phyloP scores from a whole-genome alignment of 2,797 vertebrate genomes.

The Thripadectes ignobilis region DNA sequence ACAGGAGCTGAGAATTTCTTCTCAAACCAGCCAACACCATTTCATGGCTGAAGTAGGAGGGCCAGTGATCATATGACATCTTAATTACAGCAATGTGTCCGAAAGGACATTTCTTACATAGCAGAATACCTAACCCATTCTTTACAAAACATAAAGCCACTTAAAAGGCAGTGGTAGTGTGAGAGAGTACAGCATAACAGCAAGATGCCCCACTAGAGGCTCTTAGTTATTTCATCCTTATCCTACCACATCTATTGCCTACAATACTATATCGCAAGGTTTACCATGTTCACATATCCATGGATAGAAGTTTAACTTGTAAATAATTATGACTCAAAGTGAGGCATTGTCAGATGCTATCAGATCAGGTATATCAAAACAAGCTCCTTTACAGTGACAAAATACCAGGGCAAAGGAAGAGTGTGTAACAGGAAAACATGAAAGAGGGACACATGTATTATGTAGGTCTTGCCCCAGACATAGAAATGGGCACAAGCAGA shows the following conservation, averaged over 20 bases:
- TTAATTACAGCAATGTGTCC: neutral
- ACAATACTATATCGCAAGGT: neutral
- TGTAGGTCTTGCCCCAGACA: neutral
- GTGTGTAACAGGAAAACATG: neutral
- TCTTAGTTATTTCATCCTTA: neutral
- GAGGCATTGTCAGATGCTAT: neutral
- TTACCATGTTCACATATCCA: neutral
- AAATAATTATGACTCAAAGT: neutral
- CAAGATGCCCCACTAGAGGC: neutral
- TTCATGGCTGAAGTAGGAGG: neutral
- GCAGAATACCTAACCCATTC: neutral
- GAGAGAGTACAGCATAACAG: neutral
- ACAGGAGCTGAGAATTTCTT: neutral
- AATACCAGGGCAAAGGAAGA: neutral
- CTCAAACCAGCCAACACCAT: neutral
- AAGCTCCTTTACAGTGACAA: neutral
- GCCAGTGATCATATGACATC: neutral
- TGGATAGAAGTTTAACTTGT: neutral
- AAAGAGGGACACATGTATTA: neutral
- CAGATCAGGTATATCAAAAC: neutral
- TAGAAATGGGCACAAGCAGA: neutral
- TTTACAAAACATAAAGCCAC: neutral
- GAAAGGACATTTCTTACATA: neutral
- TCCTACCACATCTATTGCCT: neutral
- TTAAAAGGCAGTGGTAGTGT: neutral